Conservation (phyloP, 2,888 invertebrate genomes). For the Scaptomyza caliginosa region DNA sequence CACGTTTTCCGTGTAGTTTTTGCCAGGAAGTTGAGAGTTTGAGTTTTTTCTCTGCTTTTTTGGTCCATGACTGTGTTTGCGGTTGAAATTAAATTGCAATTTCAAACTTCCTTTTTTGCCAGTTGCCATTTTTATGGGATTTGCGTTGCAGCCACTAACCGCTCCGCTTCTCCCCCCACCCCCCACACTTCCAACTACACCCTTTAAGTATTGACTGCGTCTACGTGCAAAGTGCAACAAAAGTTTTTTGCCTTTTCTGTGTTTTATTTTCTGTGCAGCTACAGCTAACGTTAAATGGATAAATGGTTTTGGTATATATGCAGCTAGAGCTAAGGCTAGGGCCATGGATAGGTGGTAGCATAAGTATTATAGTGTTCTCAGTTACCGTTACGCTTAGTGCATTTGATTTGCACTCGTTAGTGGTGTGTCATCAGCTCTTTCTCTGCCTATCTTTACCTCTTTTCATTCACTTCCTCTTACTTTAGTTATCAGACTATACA, state of each 20-base stretch:
- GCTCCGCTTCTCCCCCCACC: no score
- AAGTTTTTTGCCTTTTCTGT: constrained; percentile 18
- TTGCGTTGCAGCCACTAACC: constrained; percentile 39
- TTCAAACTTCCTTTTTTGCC: constrained; percentile 65
- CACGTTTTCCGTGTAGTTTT: constrained; percentile 33
- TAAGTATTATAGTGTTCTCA: constrained; percentile 51
- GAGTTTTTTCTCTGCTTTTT: not conserved
- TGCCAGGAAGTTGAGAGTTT: constrained; percentile 46
- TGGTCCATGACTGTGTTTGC: constrained; percentile 53
- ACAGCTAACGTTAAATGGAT: constrained; percentile 54
- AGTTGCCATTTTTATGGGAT: constrained; percentile 70
- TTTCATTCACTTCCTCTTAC: not conserved
- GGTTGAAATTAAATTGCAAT: constrained; percentile 78
- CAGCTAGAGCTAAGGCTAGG: not conserved
- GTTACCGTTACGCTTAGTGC: constrained; percentile 73
- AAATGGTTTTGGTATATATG: constrained; percentile 38
- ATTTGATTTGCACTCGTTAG: constrained; percentile 60
- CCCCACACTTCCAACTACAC: not conserved
- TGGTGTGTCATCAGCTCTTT: constrained; percentile 24
- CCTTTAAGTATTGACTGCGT: constrained; percentile 23
- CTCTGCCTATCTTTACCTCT: not conserved
- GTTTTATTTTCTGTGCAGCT: no score
- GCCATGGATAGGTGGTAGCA: constrained; percentile 19
- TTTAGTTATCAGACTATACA: constrained; percentile 16
- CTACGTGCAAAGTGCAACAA: constrained; percentile 68